Base-by-base conservation (phyloP, 2,797 vertebrate genomes). In the Coreius guichenoti region DNA sequence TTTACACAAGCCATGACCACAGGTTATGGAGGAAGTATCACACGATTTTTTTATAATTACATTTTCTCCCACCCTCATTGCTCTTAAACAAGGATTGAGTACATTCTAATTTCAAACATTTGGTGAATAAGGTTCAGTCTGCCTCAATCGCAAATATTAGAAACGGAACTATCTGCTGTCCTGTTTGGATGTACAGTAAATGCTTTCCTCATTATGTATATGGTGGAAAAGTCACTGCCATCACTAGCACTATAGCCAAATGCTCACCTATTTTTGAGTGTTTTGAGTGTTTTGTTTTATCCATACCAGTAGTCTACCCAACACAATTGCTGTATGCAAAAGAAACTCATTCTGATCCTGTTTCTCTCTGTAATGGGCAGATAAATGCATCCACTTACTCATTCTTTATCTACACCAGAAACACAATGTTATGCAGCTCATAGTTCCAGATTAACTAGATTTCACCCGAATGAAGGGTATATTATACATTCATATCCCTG, bases 331-430 rank as follows among this genome's bases (percentile, higher is more conserved):
- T 73, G 8, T 45, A 26, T 61, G 19, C 58, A 73, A 31, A 86
- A 69, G 86, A 83, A 89, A 89, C 56, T 90, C 84, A 88, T 90
- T 89, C 83, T 82, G 82, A 83, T 82, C n/a, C 63, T 36, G 89
- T 87, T 76, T 86, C 21, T 36, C 21, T 54, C 74, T 76, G 49
- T 76, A 87, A 68, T 83, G 69, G 81, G 74, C 39, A 91, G 89
- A 85, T 90, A 73, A 92, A 91, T 87, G 74, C 84, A 87, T 88
- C 83, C 83, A 85, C 85, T 92, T 87, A 91, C 89, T 90, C 89
- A 81, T 61, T 73, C n/a, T 72, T 56, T 73, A 92, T 91, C 88
- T 84, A 86, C 72, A 31, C 1, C 26, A 76, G 76, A 85, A 88
- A 86, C 26, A 33, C 9, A 33, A 74, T 90, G 72, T 80, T 61